phyloP scores from a whole-genome alignment of 1,140 invertebrate genomes.

The Penaeus indicus region DNA sequence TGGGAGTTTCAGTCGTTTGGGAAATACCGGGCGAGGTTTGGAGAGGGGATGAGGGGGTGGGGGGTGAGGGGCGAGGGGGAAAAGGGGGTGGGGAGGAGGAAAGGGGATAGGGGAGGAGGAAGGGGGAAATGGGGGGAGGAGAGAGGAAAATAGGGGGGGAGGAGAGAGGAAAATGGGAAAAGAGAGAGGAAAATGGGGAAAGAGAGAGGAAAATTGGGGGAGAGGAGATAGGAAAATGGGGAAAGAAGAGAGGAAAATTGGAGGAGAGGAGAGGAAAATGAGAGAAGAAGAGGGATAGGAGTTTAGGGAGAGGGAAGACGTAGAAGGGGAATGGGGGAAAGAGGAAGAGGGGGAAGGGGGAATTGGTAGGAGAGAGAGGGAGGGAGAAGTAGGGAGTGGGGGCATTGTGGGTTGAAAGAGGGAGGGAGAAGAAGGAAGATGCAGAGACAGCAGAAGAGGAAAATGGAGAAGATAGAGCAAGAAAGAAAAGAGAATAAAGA shows the following conservation, averaged over 20 bases:
- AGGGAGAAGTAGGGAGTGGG: background rate
- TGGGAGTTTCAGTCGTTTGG: slow-evolving; percentile 1
- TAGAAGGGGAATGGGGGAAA: too few species aligned
- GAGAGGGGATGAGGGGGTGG: background rate
- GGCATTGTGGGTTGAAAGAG: background rate
- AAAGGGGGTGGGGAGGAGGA: background rate
- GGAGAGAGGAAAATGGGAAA: background rate
- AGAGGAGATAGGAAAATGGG: background rate
- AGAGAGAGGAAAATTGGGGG: background rate
- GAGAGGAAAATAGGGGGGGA: background rate
- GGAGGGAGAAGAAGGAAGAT: too few species aligned
- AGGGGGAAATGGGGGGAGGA: background rate
- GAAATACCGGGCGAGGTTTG: slow-evolving; percentile 1
- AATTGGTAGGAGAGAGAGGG: too few species aligned
- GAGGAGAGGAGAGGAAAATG: background rate
- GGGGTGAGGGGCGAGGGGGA: background rate
- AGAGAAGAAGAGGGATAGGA: too few species aligned
- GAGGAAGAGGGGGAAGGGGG: too few species aligned
- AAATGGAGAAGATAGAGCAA: too few species aligned
- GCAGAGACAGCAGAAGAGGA: too few species aligned
- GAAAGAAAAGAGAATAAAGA: too few species aligned
- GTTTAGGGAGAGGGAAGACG: too few species aligned
- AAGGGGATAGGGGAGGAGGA: background rate
- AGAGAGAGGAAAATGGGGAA: background rate
- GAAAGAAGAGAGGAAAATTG: background rate